Base-by-base conservation (phyloP, 2,113 vertebrate species). In the Ascaphus truei region DNA sequence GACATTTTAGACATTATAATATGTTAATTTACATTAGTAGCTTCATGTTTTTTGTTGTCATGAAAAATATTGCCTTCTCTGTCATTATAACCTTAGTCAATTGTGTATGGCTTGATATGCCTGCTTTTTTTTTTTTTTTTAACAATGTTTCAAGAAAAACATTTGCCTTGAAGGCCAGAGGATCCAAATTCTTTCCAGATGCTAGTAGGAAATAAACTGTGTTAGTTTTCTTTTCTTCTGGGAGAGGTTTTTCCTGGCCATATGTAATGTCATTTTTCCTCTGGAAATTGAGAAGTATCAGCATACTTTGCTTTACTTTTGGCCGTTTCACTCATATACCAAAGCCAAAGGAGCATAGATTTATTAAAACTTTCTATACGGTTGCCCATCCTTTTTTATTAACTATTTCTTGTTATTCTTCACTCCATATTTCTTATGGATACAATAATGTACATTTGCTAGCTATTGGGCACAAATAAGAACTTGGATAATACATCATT, bases 161-260 rank as follows among this genome's bases (percentile, higher is more conserved):
- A 53, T 71, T 29, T 15, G 2, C 31, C 34, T 72, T 65, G 37
- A 15, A 72, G 71, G 51, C 11, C 26, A 29, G 23, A 52, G 48
- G 66, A 64, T 30, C 29, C 26, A 76, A 58, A 76, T 77, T 39
- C 58, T 79, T 84, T 74, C 77, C 80, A 85, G 75, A 77, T 77
- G 79, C 67, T 50, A 53, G 25, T 47, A 48, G 52, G 71, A 79
- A 75, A 79, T 75, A 81, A 72, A 36, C 47, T 37, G 58, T 67
- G 48, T 62, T 52, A 33, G 12, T 30, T 74, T 78, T 80, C 74
- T 11, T 76, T 81, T 79, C 37, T 79, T 30, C 51, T 72, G 11
- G n/a, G 18, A 31, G 36, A 72, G 39, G 29, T 15, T 3, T 58
- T 39, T 47, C 39, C 69, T 79, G 47, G 4, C 69, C 37, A 2